These are phyloP conservation scores for Limnephilus auricula DNA, from an alignment of 2,888 invertebrate species.

Conservation along the genomic window DNA sequence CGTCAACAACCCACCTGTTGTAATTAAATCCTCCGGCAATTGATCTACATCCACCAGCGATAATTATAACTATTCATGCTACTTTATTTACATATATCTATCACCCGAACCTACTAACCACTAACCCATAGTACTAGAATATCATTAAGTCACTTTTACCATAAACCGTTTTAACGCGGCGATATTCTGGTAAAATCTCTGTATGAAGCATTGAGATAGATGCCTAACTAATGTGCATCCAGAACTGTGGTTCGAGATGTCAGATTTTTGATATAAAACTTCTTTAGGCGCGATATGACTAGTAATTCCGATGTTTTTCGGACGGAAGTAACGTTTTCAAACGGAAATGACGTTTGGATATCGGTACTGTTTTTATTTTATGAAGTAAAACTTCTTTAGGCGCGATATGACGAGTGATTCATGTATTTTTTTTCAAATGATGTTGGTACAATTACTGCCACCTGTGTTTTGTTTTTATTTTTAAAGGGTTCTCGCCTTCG, in stretches of 20 bases:
- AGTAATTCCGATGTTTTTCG: no score
- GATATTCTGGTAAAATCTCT: not conserved
- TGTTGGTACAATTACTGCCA: no score
- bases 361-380: no score
- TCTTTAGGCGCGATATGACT: no score
- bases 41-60: not conserved
- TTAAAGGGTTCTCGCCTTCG: no score
- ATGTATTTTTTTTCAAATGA: no score
- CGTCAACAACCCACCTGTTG: conserved; percentile 5
- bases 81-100: not conserved
- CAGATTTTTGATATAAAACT: no score
- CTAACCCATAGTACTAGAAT: not conserved
- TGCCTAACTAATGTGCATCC: not conserved
- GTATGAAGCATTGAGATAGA: not conserved
- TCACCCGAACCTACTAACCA: not conserved
- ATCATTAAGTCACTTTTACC: not conserved
- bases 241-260: not conserved
- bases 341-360: no score
- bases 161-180: not conserved
- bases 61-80: not conserved
- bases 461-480: no score
- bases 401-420: no score
- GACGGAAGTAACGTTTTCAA: no score
- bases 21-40: not conserved
- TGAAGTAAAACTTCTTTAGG: no score